Evolutionary conservation across 2,113 vertebrate species (phyloP).

Genomic region (Leucoraja erinaceus): DNA sequence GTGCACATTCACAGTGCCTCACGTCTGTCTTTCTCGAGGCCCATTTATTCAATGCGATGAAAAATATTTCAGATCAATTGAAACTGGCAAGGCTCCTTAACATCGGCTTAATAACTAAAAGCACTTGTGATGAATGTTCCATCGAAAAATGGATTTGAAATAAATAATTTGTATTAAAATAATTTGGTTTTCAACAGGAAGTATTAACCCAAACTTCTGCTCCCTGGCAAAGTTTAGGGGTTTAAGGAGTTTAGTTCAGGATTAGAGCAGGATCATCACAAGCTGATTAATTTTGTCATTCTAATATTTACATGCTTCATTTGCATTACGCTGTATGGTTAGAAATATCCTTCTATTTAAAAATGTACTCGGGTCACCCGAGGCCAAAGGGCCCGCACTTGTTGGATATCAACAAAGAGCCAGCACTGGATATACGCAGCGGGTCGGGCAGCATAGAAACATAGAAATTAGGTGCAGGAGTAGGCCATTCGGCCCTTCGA

Average conservation of each 20-base stretch:
- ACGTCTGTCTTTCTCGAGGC: neutral
- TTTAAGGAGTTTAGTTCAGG: neutral
- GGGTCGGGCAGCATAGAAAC: no score
- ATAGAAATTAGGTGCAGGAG: no score
- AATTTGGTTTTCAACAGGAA: neutral
- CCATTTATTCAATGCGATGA: neutral
- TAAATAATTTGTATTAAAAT: slow-evolving; percentile 18
- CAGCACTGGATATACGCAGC: no score
- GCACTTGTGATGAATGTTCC: neutral
- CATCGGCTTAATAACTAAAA: neutral
- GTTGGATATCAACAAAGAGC: no score
- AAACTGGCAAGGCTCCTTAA: neutral
- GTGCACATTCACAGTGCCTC: neutral
- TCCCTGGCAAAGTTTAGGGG: neutral
- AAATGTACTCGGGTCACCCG: neutral
- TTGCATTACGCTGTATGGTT: neutral
- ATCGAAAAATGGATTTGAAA: slow-evolving; percentile 1
- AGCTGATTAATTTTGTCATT: slow-evolving; percentile 3
- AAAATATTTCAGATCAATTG: neutral
- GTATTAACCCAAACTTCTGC: slow-evolving; percentile 2
- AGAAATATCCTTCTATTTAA: neutral
- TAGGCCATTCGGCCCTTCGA: no score
- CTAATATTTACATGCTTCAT: neutral
- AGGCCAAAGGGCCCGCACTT: neutral
- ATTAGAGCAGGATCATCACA: slow-evolving; percentile 5